phyloP scores from a whole-genome alignment of 2,888 invertebrate genomes.

The Dynastes maya region DNA sequence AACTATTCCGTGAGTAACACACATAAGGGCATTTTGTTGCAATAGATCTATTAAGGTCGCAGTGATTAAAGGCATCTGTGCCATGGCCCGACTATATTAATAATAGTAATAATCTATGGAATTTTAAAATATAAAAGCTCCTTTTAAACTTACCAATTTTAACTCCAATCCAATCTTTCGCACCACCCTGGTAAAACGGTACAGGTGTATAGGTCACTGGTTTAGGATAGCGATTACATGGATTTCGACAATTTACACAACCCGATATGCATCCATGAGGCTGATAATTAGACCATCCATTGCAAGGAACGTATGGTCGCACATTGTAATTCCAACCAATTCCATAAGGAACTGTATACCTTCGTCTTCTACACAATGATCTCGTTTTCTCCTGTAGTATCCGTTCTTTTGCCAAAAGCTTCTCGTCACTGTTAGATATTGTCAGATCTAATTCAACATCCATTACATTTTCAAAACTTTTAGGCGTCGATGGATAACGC shows the following conservation, averaged over 20 bases:
- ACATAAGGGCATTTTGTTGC: too few species aligned
- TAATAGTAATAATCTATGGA: too few species aligned
- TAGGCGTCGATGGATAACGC: not conserved
- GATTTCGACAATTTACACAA: slow-evolving; percentile 45
- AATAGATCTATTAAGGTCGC: too few species aligned
- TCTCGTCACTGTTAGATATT: slow-evolving; percentile 16
- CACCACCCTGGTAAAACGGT: slow-evolving; percentile 47
- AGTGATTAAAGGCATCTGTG: too few species aligned
- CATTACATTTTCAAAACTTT: slow-evolving; percentile 35
- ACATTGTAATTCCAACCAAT: slow-evolving; percentile 18
- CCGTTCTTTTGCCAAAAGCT: slow-evolving; percentile 47
- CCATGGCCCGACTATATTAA: too few species aligned
- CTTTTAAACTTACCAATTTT: slow-evolving; percentile 54
- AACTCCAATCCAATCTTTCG: slow-evolving; percentile 56
- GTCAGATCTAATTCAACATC: slow-evolving; percentile 34
- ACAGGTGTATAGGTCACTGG: slow-evolving; percentile 32
- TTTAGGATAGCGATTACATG: slow-evolving; percentile 42
- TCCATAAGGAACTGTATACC: slow-evolving; percentile 42
- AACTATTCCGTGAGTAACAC: too few species aligned
- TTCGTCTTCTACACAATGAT: slow-evolving; percentile 43
- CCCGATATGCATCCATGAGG: slow-evolving; percentile 47
- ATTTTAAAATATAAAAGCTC: not conserved
- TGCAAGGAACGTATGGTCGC: slow-evolving; percentile 34
- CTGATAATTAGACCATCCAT: slow-evolving; percentile 51
- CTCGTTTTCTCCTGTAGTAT: slow-evolving; percentile 47